phyloP scores from a whole-genome alignment of 1,140 invertebrate species.

The Phthorimaea operculella region DNA sequence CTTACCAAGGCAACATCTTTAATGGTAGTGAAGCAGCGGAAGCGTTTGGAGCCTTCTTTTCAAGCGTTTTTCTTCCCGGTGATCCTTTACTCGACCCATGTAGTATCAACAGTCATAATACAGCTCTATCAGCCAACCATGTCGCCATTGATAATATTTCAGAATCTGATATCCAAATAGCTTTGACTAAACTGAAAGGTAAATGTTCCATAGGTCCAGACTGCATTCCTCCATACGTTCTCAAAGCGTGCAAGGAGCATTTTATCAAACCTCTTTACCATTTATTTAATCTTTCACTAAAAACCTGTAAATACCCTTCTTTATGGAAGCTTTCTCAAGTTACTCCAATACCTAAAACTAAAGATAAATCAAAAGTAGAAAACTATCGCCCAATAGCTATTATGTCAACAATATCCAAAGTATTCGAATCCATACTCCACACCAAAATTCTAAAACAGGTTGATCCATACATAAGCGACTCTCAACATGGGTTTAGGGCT shows the following conservation, averaged over 20 bases:
- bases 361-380: constrained; percentile 1
- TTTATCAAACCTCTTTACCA: constrained; percentile 1
- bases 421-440: constrained; percentile 7
- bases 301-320: neutral
- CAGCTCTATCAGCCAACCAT: neutral
- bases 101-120: neutral
- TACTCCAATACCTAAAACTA: constrained; percentile 8
- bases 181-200: neutral
- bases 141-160: constrained; percentile 1
- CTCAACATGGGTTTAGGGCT: constrained; percentile 7
- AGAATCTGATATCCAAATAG: neutral
- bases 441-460: constrained; percentile 2
- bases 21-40: constrained; percentile 2
- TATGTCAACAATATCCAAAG: constrained; percentile 1
- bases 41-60: constrained; percentile 6
- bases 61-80: constrained; percentile 9
- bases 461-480: constrained; percentile 2
- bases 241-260: neutral
- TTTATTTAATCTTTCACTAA: constrained; percentile 4
- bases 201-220: constrained; percentile 6
- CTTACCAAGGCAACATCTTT: neutral
- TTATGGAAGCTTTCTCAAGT: constrained; percentile 6
- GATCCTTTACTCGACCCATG: neutral
- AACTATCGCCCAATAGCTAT: constrained; percentile 7
- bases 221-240: neutral